A percentile compares a stretch with the other conserved stretches of the same genome.
Conservation (phyloP, 2,888 invertebrate species). For the Drosophila putrida region DNA sequence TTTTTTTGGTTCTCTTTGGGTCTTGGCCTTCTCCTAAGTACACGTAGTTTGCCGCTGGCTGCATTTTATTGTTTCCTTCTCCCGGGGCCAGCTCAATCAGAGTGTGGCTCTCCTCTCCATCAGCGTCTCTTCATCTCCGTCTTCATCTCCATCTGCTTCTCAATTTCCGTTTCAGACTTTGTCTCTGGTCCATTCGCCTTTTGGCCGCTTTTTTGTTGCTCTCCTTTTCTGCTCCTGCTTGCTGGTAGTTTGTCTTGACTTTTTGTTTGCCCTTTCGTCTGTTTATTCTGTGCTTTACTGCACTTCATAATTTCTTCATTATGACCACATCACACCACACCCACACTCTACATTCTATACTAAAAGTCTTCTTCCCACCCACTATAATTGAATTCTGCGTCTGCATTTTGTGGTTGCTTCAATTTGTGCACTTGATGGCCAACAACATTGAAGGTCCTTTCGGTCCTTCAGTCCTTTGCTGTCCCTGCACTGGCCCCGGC, state of each 20-base stretch:
- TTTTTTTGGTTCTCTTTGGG: not conserved
- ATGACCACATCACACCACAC: constrained; percentile 14
- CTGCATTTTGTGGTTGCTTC: constrained; percentile 70
- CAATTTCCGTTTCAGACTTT: constrained; percentile 39
- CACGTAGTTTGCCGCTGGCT: constrained; percentile 55
- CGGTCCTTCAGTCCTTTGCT: not conserved
- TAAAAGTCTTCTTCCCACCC: not conserved
- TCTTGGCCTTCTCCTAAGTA: constrained; percentile 10
- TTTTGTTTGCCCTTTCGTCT: constrained; percentile 29
- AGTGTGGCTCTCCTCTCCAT: constrained; percentile 6
- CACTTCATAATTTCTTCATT: constrained; percentile 80
- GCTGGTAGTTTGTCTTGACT: constrained; percentile 13
- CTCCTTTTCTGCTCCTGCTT: not conserved
- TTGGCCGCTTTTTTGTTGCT: not conserved
- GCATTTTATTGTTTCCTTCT: constrained; percentile 70
- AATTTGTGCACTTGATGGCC: constrained; percentile 66
- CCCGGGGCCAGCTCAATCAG: constrained; percentile 34
- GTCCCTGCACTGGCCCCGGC: constrained; percentile 18
- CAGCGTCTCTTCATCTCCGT: not conserved
- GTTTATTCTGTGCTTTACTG: constrained; percentile 56
- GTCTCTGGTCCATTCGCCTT: constrained; percentile 29
- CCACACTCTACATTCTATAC: constrained; percentile 3
- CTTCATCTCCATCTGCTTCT: constrained; percentile 16
- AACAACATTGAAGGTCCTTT: constrained; percentile 23
- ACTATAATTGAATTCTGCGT: constrained; percentile 52